Base-by-base conservation (phyloP, 2,888 invertebrate species). In the Baronia brevicornis region DNA sequence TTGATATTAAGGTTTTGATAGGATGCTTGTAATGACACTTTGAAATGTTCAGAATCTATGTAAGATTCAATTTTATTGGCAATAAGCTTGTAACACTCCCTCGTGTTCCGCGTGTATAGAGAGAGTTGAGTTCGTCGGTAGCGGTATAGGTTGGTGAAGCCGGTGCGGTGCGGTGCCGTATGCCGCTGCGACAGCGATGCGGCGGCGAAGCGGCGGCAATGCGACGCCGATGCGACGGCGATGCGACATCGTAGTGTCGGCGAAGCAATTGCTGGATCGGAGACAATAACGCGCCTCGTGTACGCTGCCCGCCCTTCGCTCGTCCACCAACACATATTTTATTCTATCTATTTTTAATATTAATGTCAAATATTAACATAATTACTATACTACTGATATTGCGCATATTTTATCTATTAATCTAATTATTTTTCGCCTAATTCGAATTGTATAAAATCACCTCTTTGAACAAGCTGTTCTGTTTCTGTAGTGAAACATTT, bases 391-490 rank as follows among this genome's bases (percentile, higher is more conserved):
- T 77, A 80, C 69, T 77, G 73, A 72, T 71, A 77, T 68, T 68
- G 72, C 51, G 73, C 80, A 75, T 84, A 80, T 78, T 82, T 80
- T 80, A 84, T 64, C 74, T 80, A 78, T 79, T 64, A 77, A 82
- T 80, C 74, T 79, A 75, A 80, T 84, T 79, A 75, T 77, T 80
- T 36, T 80, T 84, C 61, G 80, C 80, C 82, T 84, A 77, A 79
- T 80, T 80, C 79, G 74, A 78, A 80, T 79, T 80, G 82, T 84
- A 80, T 82, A 80, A 82, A 78, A 79, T 78, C 77, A 80, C 75
- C 65, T 72, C 65, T 74, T 74, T 75, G 64, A 64, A 72, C 70
- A 60, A 72, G n/a, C 72, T 70, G 68, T 77, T 77, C 67, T 60
- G 72, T 80, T 82, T 74, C 66, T 62, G 72, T 84, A 80, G 84